A percentile compares a stretch with the other conserved stretches of the same genome.
Evolutionary conservation across 2,888 invertebrate species (phyloP).

Genomic region (Ommatoiulus sabulosus): DNA sequence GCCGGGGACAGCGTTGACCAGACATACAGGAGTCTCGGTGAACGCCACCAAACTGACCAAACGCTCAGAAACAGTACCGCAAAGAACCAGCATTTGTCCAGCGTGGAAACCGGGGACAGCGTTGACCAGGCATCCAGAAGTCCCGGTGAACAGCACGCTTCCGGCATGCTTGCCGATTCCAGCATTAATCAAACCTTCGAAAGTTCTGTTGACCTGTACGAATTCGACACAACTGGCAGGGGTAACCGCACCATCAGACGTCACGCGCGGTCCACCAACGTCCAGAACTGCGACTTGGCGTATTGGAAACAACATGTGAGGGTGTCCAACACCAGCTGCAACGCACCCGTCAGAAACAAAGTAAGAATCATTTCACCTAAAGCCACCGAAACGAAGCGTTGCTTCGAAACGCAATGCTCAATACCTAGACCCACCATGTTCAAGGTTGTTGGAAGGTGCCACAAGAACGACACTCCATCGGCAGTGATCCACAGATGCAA

Average conservation of each 20-base stretch:
- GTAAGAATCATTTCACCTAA: not conserved
- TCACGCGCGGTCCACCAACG: not conserved
- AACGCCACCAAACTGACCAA: not conserved
- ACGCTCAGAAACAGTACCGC: too few species aligned
- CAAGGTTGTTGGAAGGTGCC: slow-evolving; percentile 30
- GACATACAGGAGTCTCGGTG: not conserved
- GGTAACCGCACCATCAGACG: not conserved
- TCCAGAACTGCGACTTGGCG: not conserved
- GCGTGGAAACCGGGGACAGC: not conserved
- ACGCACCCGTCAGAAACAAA: not conserved
- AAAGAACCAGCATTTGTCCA: not conserved
- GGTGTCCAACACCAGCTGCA: not conserved
- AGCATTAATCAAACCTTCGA: not conserved
- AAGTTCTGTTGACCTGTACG: not conserved
- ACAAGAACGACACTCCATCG: not conserved
- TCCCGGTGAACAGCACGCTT: not conserved
- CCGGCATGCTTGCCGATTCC: not conserved
- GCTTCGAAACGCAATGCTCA: not conserved
- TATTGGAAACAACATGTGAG: not conserved
- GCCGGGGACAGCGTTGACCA: not conserved
- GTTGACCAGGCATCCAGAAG: not conserved
- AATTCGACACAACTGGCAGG: not conserved
- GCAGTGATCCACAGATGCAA: not conserved
- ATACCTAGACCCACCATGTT: not conserved
- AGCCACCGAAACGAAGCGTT: not conserved